phyloP scores from a whole-genome alignment of 2,888 invertebrate species.

The Actias luna region DNA sequence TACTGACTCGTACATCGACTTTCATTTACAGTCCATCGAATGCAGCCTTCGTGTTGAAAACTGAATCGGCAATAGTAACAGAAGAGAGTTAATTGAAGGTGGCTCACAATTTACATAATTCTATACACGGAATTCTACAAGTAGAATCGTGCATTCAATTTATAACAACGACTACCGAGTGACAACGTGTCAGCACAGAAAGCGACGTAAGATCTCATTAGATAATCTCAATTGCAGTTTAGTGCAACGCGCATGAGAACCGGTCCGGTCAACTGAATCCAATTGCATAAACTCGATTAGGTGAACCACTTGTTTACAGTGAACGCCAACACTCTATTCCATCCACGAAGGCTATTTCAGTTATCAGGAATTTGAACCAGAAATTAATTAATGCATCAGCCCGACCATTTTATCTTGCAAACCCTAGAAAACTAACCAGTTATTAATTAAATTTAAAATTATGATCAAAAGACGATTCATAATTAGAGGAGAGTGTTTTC shows the following conservation, averaged over 20 bases:
- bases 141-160: background rate
- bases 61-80: no score
- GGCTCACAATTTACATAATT: no score
- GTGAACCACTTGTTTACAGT: conserved; percentile 22
- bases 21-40: no score
- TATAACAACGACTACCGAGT: background rate
- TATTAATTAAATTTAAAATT: background rate
- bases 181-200: background rate
- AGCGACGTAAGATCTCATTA: background rate
- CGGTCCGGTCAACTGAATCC: conserved; percentile 38
- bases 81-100: no score
- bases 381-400: background rate
- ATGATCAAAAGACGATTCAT: no score
- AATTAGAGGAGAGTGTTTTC: no score
- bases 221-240: conserved; percentile 5
- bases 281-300: conserved; percentile 51
- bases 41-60: no score
- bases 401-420: background rate
- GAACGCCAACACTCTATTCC: background rate
- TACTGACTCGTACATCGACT: no score
- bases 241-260: conserved; percentile 23
- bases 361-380: background rate
- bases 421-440: background rate
- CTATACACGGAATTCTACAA: no score
- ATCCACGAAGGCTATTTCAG: conserved; percentile 2